Percentiles rank a stretch among this genome's conserved stretches.
Evolutionary conservation across 2,888 invertebrate genomes (phyloP).

Genomic region (Agrochola macilenta): DNA sequence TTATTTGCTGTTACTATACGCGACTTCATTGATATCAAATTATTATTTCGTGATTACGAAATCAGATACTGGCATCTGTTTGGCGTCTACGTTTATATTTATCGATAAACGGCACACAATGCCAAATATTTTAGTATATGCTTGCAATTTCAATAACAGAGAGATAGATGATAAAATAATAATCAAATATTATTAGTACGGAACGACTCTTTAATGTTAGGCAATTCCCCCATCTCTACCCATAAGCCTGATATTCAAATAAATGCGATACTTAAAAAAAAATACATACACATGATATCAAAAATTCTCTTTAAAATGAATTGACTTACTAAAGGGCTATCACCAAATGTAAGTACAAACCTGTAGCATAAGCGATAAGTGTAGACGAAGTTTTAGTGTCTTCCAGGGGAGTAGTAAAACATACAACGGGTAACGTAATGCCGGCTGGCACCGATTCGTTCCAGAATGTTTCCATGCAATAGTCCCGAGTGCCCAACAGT

Average conservation of each 20-base stretch:
- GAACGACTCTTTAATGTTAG: not conserved
- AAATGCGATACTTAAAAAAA: not conserved
- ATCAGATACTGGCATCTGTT: conserved; percentile 2
- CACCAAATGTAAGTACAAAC: conserved; percentile 67
- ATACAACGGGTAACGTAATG: conserved; percentile 89
- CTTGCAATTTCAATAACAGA: not conserved
- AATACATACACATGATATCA: not conserved
- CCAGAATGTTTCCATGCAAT: conserved; percentile 91
- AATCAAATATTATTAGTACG: not conserved
- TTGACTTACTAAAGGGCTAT: not conserved
- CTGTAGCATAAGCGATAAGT: conserved; percentile 84
- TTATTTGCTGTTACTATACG: conserved; percentile 30
- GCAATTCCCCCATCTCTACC: not conserved
- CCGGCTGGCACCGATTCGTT: conserved; percentile 84
- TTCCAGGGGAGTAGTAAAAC: conserved; percentile 83
- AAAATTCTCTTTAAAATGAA: not conserved
- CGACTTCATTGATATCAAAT: conserved; percentile 4
- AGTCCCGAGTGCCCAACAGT: conserved; percentile 89
- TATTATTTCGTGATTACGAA: conserved; percentile 12
- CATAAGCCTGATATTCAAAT: not conserved
- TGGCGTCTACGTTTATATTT: not conserved
- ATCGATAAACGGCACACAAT: conserved; percentile 22
- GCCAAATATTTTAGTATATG: not conserved
- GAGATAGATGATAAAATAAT: not conserved
- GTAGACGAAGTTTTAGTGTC: conserved; percentile 81